phyloP scores from a whole-genome alignment of 2,797 vertebrate species.

The Eidolon dupreanum region DNA sequence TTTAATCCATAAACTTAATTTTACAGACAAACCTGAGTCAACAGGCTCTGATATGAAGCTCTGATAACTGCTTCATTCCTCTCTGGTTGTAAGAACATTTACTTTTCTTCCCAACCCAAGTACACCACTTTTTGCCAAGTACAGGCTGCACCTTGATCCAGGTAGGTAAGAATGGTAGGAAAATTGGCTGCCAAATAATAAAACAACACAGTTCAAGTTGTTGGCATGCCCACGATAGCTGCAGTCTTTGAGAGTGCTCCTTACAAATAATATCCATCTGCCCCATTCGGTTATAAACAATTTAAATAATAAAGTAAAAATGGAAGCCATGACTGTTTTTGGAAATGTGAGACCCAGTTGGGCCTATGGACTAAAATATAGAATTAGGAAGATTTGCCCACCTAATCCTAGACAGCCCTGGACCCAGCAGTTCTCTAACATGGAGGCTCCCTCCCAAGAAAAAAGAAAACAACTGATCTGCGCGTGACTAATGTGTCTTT shows the following conservation, averaged over 20 bases:
- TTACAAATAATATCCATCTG: not conserved
- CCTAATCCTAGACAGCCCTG: not conserved
- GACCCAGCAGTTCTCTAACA: accelerated
- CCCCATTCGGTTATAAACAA: not conserved
- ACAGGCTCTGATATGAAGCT: not conserved
- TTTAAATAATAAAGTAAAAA: not conserved
- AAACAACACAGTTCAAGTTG: not conserved
- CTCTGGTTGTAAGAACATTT: not conserved
- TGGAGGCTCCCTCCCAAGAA: not conserved
- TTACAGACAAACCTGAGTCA: conserved; percentile 38
- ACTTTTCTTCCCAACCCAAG: not conserved
- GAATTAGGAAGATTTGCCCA: not conserved
- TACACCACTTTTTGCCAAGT: not conserved
- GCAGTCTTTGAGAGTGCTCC: not conserved
- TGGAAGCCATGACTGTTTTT: not conserved
- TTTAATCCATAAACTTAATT: conserved; percentile 45
- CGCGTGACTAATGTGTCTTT: not conserved
- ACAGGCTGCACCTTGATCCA: not conserved
- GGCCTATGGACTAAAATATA: not conserved
- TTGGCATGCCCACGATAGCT: not conserved
- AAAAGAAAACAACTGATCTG: not conserved
- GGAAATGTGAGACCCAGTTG: not conserved
- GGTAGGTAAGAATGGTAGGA: not conserved
- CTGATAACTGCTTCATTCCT: not conserved
- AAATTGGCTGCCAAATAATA: not conserved